phyloP scores from a whole-genome alignment of 2,797 vertebrate species.

The Prunella strophiata region DNA sequence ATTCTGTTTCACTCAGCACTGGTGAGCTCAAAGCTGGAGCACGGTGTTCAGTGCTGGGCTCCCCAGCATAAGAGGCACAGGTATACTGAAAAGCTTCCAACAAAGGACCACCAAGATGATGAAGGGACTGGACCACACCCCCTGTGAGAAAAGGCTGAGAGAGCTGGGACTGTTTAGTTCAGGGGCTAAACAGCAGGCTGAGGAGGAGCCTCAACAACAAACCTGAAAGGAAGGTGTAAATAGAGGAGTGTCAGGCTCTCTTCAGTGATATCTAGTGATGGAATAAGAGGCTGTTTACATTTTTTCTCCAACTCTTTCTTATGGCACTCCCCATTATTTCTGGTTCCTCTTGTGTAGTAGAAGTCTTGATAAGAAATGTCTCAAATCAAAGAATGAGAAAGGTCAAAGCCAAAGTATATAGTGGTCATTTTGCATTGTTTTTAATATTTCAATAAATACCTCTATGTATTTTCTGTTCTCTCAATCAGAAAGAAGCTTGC shows the following conservation, averaged over 20 bases:
- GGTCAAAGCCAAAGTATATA: background rate
- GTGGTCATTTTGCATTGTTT: background rate
- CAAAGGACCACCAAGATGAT: background rate
- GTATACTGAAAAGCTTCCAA: background rate
- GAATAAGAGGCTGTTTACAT: background rate
- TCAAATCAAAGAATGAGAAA: background rate
- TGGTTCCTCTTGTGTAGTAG: background rate
- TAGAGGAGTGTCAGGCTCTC: background rate
- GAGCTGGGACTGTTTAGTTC: background rate
- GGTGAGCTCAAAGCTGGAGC: background rate
- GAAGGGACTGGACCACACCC: background rate
- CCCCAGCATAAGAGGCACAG: accelerated
- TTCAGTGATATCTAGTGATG: background rate
- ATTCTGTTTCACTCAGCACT: background rate
- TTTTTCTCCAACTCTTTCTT: background rate
- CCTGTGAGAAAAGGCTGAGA: background rate
- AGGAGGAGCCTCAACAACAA: accelerated
- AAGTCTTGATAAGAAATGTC: background rate
- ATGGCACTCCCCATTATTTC: background rate
- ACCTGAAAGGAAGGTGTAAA: background rate
- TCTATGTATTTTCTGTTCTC: background rate
- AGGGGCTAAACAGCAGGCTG: background rate
- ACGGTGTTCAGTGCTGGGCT: background rate
- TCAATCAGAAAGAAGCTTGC: background rate
- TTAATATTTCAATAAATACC: background rate